phyloP scores from a whole-genome alignment of 2,888 invertebrate genomes.

The Drosophila merina region DNA sequence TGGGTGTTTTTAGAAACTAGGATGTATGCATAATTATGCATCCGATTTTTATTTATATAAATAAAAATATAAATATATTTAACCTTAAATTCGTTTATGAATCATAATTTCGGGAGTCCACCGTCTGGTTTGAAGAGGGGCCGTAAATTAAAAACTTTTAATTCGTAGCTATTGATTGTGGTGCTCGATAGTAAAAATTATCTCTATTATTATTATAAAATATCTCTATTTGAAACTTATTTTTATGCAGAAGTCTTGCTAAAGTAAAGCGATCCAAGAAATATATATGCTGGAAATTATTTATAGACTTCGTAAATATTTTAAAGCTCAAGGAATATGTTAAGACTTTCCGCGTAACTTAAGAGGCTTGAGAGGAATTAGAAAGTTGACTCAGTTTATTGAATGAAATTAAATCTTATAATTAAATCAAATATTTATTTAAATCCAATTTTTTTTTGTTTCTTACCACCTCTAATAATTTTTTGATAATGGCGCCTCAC shows the following conservation, averaged over 20 bases:
- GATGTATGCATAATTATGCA: conserved; percentile 5
- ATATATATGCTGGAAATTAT: not conserved
- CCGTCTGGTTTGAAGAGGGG: not conserved
- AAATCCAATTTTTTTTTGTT: not conserved
- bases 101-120: not conserved
- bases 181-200: not conserved
- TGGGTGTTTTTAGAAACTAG: not conserved
- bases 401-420: not conserved
- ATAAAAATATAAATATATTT: not conserved
- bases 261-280: not conserved
- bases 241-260: too few species aligned
- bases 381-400: not conserved
- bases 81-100: not conserved
- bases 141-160: not conserved
- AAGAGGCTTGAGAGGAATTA: not conserved
- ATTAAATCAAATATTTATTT: not conserved
- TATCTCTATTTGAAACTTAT: too few species aligned
- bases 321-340: not conserved
- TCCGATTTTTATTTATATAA: not conserved
- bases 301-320: not conserved
- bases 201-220: too few species aligned
- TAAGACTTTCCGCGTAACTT: not conserved
- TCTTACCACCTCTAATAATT: conserved; percentile 19
- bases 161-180: not conserved
- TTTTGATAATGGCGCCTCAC: conserved; percentile 31